Evolutionary conservation across 2,113 vertebrate species (phyloP), one percentile per base, ranked within the genome.

Genomic region (Gavialis gangeticus): DNA sequence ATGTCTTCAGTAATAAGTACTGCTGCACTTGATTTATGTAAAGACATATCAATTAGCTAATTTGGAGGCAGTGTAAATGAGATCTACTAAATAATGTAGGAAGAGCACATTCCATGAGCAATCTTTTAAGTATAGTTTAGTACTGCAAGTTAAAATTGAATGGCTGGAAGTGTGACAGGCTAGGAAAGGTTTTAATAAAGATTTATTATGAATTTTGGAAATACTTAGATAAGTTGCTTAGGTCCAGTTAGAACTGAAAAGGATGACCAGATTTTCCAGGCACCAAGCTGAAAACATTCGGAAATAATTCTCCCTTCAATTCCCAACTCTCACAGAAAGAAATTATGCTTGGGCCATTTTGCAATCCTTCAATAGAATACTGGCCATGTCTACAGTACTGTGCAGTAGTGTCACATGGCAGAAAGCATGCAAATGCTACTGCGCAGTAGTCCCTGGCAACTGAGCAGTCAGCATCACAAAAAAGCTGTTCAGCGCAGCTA

Each of bases 1-100:
- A 59, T 85, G 66, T 88, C 12, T 64, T 82, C 14, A 16, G 7
- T 86, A 63, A 78, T 73, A 85, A 84, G 3, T 10, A 67, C 12
- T 87, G 91, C 73, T 91, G 28, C 19, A 82, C 30, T 88, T 88
- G 59, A 87, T 90, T 93, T 80, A 67, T 63, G 62, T 25, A 9
- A 25, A 91, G 19, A 87, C n/a, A 69, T 66, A 82, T 62, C 56
- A 27, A 4, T 60, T 57, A 59, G n/a, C 12, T 58, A 21, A 2
- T 46, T 69, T 24, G 57, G 56, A 91, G 93, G 46, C 4, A 2
- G 2, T 46, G 18, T 67, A 91, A 85, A 87, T 79, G 57, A 80
- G 17, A 2, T 4, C 25, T 69, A 63, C 12, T 63, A 59, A 87
- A 64, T 64, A 75, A 69, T 4, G 11, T 27, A 57, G 60, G 22